phyloP scores from a whole-genome alignment of 2,113 vertebrate genomes.

The Phaethon lepturus region DNA sequence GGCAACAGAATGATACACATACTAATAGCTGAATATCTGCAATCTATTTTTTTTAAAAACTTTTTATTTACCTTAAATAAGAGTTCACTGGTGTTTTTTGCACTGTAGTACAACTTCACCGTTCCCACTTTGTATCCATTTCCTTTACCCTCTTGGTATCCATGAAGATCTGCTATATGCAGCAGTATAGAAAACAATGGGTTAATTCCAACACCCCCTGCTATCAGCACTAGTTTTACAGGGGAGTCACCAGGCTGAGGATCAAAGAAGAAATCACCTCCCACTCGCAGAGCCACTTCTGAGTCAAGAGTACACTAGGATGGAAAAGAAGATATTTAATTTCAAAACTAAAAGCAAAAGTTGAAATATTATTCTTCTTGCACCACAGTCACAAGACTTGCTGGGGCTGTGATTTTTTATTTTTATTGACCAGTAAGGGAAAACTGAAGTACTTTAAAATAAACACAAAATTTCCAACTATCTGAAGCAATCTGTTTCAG shows the following conservation, averaged over 20 bases:
- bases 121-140: slow-evolving; percentile 76
- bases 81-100: slow-evolving; percentile 85
- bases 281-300: slow-evolving; percentile 87
- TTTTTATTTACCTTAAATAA: slow-evolving; percentile 87
- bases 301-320: slow-evolving; percentile 85
- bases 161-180: slow-evolving; percentile 85
- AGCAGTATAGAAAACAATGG: slow-evolving; percentile 93
- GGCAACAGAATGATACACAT: background rate
- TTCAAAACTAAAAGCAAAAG: slow-evolving; percentile 9
- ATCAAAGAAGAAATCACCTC: slow-evolving; percentile 94
- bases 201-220: slow-evolving; percentile 95
- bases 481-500: background rate
- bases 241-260: slow-evolving; percentile 83
- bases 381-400: background rate
- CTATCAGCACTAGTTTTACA: slow-evolving; percentile 89
- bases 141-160: slow-evolving; percentile 46
- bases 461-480: background rate
- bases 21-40: background rate
- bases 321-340: slow-evolving; percentile 40
- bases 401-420: background rate
- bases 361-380: background rate
- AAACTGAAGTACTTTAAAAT: background rate
- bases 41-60: background rate
- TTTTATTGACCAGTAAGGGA: background rate
- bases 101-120: slow-evolving; percentile 88